Evolutionary conservation across 2,797 vertebrate genomes (phyloP).

Genomic region (Euphonia xanthogaster): DNA sequence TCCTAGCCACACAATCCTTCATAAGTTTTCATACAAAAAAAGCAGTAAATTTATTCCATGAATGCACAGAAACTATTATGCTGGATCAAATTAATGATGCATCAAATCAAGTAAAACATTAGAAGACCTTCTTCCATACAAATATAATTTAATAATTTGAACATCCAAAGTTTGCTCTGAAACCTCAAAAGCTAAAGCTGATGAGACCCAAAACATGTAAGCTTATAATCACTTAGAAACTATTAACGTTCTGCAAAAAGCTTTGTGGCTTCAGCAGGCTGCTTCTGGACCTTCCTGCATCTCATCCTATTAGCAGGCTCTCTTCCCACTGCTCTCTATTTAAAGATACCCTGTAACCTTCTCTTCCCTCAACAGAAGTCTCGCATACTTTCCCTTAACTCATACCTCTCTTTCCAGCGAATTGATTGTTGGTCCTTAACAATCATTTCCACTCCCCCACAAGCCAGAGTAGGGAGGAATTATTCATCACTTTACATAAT

Average conservation of each 20-base stretch:
- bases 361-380: background rate
- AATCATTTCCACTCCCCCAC: background rate
- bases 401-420: background rate
- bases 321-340: conserved; percentile 10
- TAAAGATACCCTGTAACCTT: background rate
- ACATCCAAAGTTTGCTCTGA: background rate
- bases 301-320: conserved; percentile 1
- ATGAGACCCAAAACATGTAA: background rate
- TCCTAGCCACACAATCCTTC: background rate
- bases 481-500: background rate
- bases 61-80: background rate
- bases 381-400: background rate
- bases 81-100: background rate
- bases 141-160: background rate
- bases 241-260: background rate
- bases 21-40: background rate
- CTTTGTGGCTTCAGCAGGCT: background rate
- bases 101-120: background rate
- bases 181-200: background rate
- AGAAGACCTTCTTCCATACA: background rate
- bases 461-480: background rate
- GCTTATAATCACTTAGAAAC: background rate
- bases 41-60: background rate
- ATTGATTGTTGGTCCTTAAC: background rate
- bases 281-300: background rate